These are phyloP conservation scores for Potorous gilbertii DNA, from an alignment of 2,797 vertebrate species.

Conservation along the genomic window DNA sequence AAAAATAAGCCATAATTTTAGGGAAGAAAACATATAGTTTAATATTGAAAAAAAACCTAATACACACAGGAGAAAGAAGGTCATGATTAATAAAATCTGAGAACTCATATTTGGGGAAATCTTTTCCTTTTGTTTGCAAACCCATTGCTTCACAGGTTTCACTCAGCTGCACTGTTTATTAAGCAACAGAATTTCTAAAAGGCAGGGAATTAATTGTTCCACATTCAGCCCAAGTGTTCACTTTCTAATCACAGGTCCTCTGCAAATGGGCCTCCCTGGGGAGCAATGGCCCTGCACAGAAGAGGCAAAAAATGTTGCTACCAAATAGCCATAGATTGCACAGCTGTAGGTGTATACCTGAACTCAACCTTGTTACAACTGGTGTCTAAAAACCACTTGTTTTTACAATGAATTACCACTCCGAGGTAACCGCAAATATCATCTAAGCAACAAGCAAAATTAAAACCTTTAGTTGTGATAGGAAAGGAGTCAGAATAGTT, in stretches of 20 bases:
- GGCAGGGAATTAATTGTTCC: conserved; percentile 37
- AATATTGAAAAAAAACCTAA: conserved; percentile 22
- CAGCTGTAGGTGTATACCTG: neutral
- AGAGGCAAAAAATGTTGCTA: neutral
- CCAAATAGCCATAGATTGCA: conserved; percentile 37
- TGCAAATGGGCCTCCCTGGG: conserved; percentile 38
- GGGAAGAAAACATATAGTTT: neutral
- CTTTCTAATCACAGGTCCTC: conserved; percentile 47
- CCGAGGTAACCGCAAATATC: conserved; percentile 9
- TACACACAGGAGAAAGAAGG: neutral
- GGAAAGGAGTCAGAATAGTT: neutral
- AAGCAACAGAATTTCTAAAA: neutral
- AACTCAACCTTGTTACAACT: neutral
- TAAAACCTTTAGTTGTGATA: neutral
- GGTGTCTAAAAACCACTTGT: conserved; percentile 3
- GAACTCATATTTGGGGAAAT: neutral
- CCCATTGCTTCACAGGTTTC: conserved; percentile 34
- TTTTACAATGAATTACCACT: conserved; percentile 4
- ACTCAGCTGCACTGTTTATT: conserved; percentile 1
- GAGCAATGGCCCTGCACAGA: neutral
- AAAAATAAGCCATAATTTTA: neutral
- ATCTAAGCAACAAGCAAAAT: neutral
- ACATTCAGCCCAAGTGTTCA: conserved; percentile 1
- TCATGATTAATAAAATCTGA: neutral
- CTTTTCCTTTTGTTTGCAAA: conserved; percentile 46